phyloP scores from a whole-genome alignment of 2,113 vertebrate genomes.

The Mustelus asterias region DNA sequence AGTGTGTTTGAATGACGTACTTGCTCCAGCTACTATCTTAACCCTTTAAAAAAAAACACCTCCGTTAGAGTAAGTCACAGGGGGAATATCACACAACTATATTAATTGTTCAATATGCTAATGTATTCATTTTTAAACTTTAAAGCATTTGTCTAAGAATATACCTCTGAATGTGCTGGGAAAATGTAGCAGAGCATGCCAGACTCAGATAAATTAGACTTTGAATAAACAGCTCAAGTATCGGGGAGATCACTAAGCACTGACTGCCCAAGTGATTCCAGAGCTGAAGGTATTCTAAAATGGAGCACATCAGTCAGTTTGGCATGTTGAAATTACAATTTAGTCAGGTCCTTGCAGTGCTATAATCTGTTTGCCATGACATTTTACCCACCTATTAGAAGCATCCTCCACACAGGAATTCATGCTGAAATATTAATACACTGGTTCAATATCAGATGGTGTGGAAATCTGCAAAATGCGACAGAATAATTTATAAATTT shows the following conservation, averaged over 20 bases:
- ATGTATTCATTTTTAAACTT: background rate
- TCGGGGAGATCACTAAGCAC: background rate
- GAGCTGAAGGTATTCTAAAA: background rate
- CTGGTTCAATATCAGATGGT: background rate
- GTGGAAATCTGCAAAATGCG: conserved; percentile 25
- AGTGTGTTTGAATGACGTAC: background rate
- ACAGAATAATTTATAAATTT: background rate
- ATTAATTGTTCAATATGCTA: background rate
- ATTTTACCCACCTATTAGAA: conserved; percentile 8
- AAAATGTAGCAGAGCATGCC: background rate
- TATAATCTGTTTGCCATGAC: conserved; percentile 22
- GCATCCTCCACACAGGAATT: background rate
- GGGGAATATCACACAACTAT: background rate
- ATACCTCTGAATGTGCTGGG: background rate
- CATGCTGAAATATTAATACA: conserved; percentile 8
- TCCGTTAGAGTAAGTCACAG: background rate
- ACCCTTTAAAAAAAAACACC: background rate
- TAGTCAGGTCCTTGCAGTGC: conserved; percentile 1
- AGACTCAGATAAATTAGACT: background rate
- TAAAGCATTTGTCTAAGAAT: background rate
- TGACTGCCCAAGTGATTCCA: background rate
- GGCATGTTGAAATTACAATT: conserved; percentile 25
- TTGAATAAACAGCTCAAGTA: background rate
- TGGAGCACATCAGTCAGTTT: conserved; percentile 23
- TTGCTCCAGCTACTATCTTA: background rate